Percentiles rank a stretch among this genome's conserved stretches.
These are phyloP conservation scores for Junco hyemalis DNA, from an alignment of 2,113 vertebrate genomes.

Conservation along the genomic window DNA sequence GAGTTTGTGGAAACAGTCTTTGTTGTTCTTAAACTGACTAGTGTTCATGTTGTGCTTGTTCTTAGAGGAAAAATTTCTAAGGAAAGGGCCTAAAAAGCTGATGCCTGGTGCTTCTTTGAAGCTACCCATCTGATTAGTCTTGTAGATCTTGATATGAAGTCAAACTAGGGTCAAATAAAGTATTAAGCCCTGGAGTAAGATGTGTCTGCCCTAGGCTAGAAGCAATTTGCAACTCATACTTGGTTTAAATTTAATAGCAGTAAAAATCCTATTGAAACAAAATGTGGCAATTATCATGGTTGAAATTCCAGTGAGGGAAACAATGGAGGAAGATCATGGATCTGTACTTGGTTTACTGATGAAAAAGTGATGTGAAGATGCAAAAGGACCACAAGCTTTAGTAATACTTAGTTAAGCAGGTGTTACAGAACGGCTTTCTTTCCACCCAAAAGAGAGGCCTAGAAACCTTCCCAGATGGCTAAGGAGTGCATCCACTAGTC, in stretches of 20 bases:
- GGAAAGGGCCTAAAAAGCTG: background rate
- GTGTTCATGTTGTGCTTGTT: background rate
- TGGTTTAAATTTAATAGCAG: slow-evolving; percentile 55
- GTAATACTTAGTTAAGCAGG: background rate
- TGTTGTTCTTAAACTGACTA: background rate
- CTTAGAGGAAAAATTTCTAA: background rate
- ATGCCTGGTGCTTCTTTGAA: slow-evolving; percentile 25
- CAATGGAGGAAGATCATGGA: background rate
- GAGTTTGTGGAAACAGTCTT: background rate
- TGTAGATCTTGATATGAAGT: slow-evolving; percentile 37
- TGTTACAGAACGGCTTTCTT: background rate
- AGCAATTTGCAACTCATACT: slow-evolving; percentile 50
- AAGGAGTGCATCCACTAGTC: accelerated
- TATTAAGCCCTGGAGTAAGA: slow-evolving; percentile 47
- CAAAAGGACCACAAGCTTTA: background rate
- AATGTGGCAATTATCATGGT: background rate
- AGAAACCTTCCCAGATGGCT: background rate
- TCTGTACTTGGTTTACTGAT: background rate
- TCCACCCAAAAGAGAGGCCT: background rate
- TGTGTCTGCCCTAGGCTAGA: slow-evolving; percentile 45
- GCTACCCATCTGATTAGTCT: background rate
- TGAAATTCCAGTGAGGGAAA: background rate
- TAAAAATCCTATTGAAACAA: slow-evolving; percentile 48
- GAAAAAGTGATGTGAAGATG: background rate
- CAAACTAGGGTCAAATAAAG: slow-evolving; percentile 42